These are phyloP conservation scores for Neolamprologus falcicula DNA, from an alignment of 2,113 vertebrate species.

Conservation along the genomic window DNA sequence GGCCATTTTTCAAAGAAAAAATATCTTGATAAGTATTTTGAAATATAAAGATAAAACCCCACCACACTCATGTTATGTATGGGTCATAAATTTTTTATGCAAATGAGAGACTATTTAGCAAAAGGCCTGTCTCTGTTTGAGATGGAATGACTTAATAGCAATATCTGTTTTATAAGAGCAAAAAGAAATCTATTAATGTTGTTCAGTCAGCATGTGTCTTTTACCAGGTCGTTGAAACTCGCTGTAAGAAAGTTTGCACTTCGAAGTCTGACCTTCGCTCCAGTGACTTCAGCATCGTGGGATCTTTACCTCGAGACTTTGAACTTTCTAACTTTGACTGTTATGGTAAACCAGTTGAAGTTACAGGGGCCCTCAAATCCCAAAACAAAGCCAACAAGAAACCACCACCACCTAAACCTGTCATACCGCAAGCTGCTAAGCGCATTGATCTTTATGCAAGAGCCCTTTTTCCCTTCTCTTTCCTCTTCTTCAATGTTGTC, in stretches of 20 bases:
- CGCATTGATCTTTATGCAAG: constrained; percentile 92
- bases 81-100: background rate
- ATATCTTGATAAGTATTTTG: background rate
- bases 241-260: constrained; percentile 97
- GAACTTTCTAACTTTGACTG: constrained; percentile 99
- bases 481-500: constrained; percentile 97
- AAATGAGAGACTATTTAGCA: background rate
- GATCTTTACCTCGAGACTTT: constrained; percentile 95
- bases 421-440: constrained; percentile 95
- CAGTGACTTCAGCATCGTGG: constrained; percentile 97
- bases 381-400: constrained; percentile 93
- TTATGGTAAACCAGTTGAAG: constrained; percentile 96
- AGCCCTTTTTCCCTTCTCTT: constrained; percentile 91
- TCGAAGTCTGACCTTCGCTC: constrained; percentile 96
- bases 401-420: constrained; percentile 86
- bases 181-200: background rate
- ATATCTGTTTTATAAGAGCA: background rate
- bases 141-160: background rate
- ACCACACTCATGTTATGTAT: background rate
- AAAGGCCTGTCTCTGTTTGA: background rate
- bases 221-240: constrained; percentile 86
- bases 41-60: background rate
- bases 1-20: background rate
- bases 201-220: background rate
- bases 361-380: constrained; percentile 80